Conservation (phyloP, 2,797 vertebrate species). For the Chanos chanos region DNA sequence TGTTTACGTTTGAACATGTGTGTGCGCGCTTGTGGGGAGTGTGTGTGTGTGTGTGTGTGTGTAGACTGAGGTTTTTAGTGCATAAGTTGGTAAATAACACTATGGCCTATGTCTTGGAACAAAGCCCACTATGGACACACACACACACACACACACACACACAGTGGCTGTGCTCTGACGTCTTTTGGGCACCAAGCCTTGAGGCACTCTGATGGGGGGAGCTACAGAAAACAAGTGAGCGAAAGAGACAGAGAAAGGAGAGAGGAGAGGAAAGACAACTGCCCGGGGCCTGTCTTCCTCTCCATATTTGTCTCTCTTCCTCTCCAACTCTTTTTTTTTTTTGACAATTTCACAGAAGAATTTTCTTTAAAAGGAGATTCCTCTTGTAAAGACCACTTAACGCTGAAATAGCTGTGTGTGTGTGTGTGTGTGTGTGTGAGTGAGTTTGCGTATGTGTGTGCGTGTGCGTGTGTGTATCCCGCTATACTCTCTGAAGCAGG, state of each 20-base stretch:
- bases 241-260: constrained; percentile 22
- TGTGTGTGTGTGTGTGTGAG: neutral
- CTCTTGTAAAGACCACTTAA: too few relatives aligned
- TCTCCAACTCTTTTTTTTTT: too few relatives aligned
- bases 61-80: constrained; percentile 18
- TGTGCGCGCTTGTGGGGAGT: neutral
- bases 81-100: constrained; percentile 26
- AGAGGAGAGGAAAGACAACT: neutral
- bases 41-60: neutral
- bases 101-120: constrained; percentile 16
- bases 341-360: too few relatives aligned
- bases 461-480: neutral
- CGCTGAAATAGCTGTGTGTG: too few relatives aligned
- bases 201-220: constrained; percentile 17
- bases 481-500: neutral
- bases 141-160: constrained; percentile 5
- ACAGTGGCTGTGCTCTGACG: constrained; percentile 23
- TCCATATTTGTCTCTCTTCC: too few relatives aligned
- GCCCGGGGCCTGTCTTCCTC: too few relatives aligned
- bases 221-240: too few relatives aligned
- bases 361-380: too few relatives aligned
- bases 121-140: constrained; percentile 8
- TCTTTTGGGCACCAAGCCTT: constrained; percentile 29
- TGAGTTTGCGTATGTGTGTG: neutral
- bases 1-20: constrained; percentile 27